Conservation (phyloP, 1,140 invertebrate species). For the Vanessa tameamea region DNA sequence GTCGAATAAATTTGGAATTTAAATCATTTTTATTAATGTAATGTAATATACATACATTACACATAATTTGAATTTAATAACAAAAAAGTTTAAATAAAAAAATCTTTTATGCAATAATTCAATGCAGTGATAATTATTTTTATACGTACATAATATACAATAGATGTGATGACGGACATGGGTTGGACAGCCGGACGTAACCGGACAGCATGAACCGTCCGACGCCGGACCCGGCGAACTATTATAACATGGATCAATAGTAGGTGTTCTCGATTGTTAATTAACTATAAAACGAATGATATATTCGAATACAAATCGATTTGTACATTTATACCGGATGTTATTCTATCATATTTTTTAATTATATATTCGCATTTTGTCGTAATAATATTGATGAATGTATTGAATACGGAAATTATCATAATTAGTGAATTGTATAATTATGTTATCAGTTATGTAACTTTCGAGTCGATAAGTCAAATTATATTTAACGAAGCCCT, state of each 20-base stretch:
- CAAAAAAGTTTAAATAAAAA: not conserved
- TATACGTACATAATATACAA: conserved; percentile 20
- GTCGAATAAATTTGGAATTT: too few relatives aligned
- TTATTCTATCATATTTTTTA: conserved; percentile 20
- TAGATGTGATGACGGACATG: conserved; percentile 39
- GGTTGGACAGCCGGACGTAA: conserved; percentile 50
- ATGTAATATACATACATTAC: too few relatives aligned
- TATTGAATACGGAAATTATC: conserved; percentile 23
- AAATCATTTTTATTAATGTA: too few relatives aligned
- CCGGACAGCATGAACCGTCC: conserved; percentile 51
- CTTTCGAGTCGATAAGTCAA: not conserved
- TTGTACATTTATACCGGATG: conserved; percentile 25
- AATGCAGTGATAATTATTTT: conserved; percentile 34
- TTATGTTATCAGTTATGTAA: not conserved
- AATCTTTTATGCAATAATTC: conserved; percentile 31
- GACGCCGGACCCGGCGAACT: conserved; percentile 49
- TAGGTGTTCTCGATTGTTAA: conserved; percentile 22
- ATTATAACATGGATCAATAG: conserved; percentile 36
- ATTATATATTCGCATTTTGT: conserved; percentile 11
- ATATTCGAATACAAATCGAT: conserved; percentile 23
- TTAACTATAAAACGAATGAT: conserved; percentile 36
- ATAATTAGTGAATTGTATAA: conserved; percentile 15
- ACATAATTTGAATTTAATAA: not conserved
- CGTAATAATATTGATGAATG: conserved; percentile 22
- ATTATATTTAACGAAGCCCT: not conserved